Evolutionary conservation across 2,888 invertebrate species (phyloP), one percentile per base, ranked within the genome.

Genomic region (Epiblema foenella): DNA sequence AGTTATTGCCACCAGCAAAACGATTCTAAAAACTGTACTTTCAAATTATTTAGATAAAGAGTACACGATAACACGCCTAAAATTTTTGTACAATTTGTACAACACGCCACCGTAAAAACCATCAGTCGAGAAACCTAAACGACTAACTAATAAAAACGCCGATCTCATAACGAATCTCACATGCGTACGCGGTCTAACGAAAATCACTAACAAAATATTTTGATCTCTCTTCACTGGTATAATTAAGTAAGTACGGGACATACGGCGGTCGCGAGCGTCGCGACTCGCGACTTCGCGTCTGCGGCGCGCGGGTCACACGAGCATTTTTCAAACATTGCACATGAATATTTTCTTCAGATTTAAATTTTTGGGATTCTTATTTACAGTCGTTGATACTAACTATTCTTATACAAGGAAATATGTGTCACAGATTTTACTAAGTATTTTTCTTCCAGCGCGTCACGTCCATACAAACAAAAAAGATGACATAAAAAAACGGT

Each of bases 11-110:
- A 78, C 85, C 80, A 87, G 90, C 91, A 88, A 89, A 89, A 83
- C 82, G 81, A 85, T 87, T 85, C 86, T 79, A 88, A 89, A 83
- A 86, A 88, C 88, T 89, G 89, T 90, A 91, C 90, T 90, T 74
- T 89, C 88, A 88, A 89, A 86, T 89, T 88, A 89, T 85, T 88
- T 87, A 89, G 88, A 57, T 52, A 66, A 65, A 70, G 60, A 87
- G 87, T 88, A 89, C 87, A 86, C 84, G 81, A 82, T 85, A 90
- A 89, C 89, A 89, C 87, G 85, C 85, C 88, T 88, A 88, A 79
- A 79, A 81, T 80, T 89, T 24, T 88, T 90, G 91, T 91, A 92
- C 91, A 90, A 84, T 89, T 86, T 91, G 92, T 91, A 92, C 92
- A 91, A 84, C 84, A 84, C 85, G 81, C 86, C 84, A 85, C 84